These are phyloP conservation scores for Dipodomys stephensi DNA, from an alignment of 2,113 vertebrate genomes.

Conservation along the genomic window DNA sequence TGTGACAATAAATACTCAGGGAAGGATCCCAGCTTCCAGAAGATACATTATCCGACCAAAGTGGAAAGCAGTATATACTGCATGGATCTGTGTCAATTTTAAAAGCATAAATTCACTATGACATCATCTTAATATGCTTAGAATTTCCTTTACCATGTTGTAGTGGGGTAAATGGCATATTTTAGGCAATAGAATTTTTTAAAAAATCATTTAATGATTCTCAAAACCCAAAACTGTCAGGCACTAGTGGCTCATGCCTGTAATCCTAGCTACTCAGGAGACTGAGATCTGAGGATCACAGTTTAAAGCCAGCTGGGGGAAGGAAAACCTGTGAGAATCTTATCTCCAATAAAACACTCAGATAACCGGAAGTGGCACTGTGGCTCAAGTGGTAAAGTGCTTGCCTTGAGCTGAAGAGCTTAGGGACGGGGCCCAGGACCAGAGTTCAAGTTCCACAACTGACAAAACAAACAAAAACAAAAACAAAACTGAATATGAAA, in stretches of 20 bases:
- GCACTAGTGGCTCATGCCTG: no score
- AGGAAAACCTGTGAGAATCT: no score
- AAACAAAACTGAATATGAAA: not conserved
- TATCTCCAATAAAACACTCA: no score
- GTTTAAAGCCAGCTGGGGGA: no score
- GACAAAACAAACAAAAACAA: no score
- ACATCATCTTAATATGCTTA: conserved; percentile 33
- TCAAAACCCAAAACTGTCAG: not conserved
- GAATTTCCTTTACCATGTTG: conserved; percentile 56
- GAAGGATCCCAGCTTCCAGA: not conserved
- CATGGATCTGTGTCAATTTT: conserved; percentile 18
- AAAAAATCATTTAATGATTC: not conserved
- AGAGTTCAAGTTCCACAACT: no score
- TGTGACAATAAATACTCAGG: not conserved
- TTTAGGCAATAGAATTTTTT: not conserved
- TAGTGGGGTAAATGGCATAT: conserved; percentile 59
- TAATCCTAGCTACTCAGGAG: no score
- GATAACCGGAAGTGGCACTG: no score
- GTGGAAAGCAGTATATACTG: not conserved
- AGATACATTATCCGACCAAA: conserved; percentile 11
- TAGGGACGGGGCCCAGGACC: no score
- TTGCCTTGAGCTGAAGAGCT: no score
- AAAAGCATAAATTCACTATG: not conserved
- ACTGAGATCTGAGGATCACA: no score
- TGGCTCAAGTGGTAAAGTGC: no score